These are phyloP conservation scores for Drosophila carrolli DNA, from an alignment of 1,140 invertebrate genomes.

Conservation along the genomic window DNA sequence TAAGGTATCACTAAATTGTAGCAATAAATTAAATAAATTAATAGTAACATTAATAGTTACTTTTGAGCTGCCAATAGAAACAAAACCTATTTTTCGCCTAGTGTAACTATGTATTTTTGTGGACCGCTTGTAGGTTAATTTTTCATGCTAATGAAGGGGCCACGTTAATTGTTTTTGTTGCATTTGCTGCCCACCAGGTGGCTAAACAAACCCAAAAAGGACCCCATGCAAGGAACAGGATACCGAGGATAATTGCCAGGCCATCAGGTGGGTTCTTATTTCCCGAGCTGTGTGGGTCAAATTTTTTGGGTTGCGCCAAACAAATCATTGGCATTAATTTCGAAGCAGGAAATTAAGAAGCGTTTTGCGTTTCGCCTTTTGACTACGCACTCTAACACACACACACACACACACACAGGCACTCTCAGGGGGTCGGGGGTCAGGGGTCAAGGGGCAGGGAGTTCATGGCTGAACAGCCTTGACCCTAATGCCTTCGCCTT, in stretches of 20 bases:
- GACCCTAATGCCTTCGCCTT: constrained; percentile 41
- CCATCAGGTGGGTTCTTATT: constrained; percentile 24
- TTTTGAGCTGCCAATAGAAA: too few relatives aligned
- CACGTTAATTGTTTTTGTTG: constrained; percentile 58
- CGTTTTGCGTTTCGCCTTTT: constrained; percentile 51
- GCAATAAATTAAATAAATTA: too few relatives aligned
- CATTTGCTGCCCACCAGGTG: constrained; percentile 25
- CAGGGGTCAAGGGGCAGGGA: neutral
- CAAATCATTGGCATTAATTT: constrained; percentile 63
- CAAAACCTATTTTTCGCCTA: neutral
- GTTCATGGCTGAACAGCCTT: constrained; percentile 33
- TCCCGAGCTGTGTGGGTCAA: neutral
- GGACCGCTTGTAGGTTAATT: constrained; percentile 34
- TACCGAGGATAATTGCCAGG: constrained; percentile 35
- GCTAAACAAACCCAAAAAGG: constrained; percentile 29
- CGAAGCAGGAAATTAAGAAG: constrained; percentile 60
- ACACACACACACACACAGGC: neutral
- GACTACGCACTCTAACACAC: constrained; percentile 27
- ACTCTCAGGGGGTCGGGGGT: neutral
- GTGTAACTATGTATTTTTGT: constrained; percentile 10
- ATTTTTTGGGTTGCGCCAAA: constrained; percentile 10
- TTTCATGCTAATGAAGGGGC: constrained; percentile 68
- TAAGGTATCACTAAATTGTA: too few relatives aligned
- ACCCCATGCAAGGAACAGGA: neutral
- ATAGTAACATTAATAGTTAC: too few relatives aligned